A percentile compares a stretch with the other conserved stretches of the same genome.
Evolutionary conservation across 2,888 invertebrate species (phyloP).

Genomic region (Chrysodeixis includens): DNA sequence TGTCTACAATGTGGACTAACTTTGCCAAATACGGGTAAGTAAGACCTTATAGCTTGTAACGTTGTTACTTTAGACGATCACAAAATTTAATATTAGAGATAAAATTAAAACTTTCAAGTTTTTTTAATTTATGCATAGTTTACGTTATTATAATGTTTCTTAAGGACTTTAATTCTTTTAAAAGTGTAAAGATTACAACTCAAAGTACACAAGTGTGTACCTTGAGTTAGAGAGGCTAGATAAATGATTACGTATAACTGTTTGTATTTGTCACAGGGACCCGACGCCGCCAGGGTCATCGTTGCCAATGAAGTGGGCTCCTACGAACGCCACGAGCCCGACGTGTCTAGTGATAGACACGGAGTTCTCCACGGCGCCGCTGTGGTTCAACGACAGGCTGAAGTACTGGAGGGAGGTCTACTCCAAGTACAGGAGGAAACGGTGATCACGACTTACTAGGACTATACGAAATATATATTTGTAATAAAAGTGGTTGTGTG

Average conservation of each 20-base stretch:
- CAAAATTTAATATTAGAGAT: no score
- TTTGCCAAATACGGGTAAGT: conserved; percentile 81
- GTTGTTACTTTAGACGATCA: no score
- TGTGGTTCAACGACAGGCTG: conserved; percentile 71
- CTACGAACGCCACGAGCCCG: conserved; percentile 60
- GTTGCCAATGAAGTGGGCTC: conserved; percentile 72
- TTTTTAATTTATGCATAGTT: no score
- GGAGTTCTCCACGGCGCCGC: conserved; percentile 64
- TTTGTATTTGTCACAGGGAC: conserved; percentile 63
- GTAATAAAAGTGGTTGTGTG: background rate
- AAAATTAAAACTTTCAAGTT: no score
- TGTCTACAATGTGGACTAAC: conserved; percentile 80
- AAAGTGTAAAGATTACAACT: no score
- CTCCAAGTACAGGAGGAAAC: conserved; percentile 71
- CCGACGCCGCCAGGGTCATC: conserved; percentile 73
- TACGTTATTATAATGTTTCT: no score
- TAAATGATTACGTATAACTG: background rate
- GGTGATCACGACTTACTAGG: conserved; percentile 9
- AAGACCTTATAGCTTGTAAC: conserved; percentile 39
- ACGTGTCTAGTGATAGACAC: conserved; percentile 71
- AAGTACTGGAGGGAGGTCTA: conserved; percentile 72
- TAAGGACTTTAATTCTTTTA: no score
- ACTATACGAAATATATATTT: background rate
- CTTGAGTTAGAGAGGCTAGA: no score
- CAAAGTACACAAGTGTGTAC: no score